Conservation (phyloP, 1,140 invertebrate genomes). For the Drosophila murphyi region DNA sequence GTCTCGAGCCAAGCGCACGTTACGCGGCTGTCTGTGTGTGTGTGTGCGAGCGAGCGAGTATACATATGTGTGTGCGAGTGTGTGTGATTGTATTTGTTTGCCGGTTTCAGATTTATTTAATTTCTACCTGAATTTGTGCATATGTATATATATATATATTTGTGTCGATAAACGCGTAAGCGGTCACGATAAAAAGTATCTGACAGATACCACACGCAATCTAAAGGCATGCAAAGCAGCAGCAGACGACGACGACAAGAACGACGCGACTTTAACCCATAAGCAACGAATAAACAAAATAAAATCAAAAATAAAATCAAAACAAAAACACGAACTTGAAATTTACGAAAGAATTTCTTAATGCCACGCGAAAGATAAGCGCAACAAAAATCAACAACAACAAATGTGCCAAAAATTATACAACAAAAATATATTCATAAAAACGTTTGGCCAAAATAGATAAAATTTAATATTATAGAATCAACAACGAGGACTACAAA, state of each 20-base stretch:
- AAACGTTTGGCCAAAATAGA: background rate
- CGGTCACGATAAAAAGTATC: slow-evolving; percentile 48
- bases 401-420: slow-evolving; percentile 23
- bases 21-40: slow-evolving; percentile 28
- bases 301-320: slow-evolving; percentile 47
- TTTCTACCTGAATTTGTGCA: slow-evolving; percentile 68
- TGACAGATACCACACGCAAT: slow-evolving; percentile 67
- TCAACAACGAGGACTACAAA: slow-evolving; percentile 12
- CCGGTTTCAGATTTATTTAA: slow-evolving; percentile 72
- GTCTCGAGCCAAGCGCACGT: slow-evolving; percentile 72
- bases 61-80: slow-evolving; percentile 16
- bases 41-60: background rate
- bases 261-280: slow-evolving; percentile 45
- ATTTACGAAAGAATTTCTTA: slow-evolving; percentile 43
- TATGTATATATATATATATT: slow-evolving; percentile 36
- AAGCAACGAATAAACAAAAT: slow-evolving; percentile 68
- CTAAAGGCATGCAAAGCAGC: slow-evolving; percentile 61
- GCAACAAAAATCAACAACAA: slow-evolving; percentile 9
- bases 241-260: slow-evolving; percentile 27
- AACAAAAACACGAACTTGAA: slow-evolving; percentile 8
- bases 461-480: slow-evolving; percentile 1
- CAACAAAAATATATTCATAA: background rate
- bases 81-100: slow-evolving; percentile 35
- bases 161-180: slow-evolving; percentile 46
- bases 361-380: slow-evolving; percentile 42